Base-by-base conservation (phyloP, 2,797 vertebrate species). In the Syngnathus rostellatus region DNA sequence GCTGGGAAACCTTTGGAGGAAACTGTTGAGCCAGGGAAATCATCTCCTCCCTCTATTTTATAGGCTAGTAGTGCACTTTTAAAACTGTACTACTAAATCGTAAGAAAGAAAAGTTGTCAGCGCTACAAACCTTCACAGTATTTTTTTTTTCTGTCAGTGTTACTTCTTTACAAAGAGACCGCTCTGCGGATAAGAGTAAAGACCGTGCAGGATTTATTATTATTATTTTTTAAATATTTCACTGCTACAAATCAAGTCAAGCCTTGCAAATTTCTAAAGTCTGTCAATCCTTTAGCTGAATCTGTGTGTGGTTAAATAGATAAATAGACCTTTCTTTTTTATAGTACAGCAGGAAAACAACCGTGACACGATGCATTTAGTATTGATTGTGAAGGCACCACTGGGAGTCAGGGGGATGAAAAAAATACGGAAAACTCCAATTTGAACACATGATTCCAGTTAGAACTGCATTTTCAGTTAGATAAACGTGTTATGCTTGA, bases 361-460 rank as follows among this genome's bases (percentile, higher is more conserved):
- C 5, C 31, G 31, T 31, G 31, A 31, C 31, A 31, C 31, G 59
- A 77, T 69, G 53, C 40, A 53, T 51, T 31, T 62, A 66, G 68
- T 77, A 83, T 80, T 75, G 78, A 81, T 75, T 67, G 77, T 76
- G 55, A 61, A 37, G 14, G 16, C 14, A n/a, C 17, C 19, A 3
- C 17, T n/a, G n/a, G 11, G 9, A 25, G 61, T 43, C 14, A 37
- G 25, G 19, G 4, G 5, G 21, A 50, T 37, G 25, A 8, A 48
- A 37, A 51, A 50, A 12, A 45, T 8, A 21, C n/a, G 59, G 54
- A 55, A 75, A 25, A 25, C 54, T 14, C 51, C 9, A 23, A 53
- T 53, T 17, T 17, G 16, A 21, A 19, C 25, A 16, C 7, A 50
- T 50, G 7, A n/a, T 51, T 64, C 25, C 7, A 31, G 8, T 38